A percentile compares a stretch with the other conserved stretches of the same genome.
Conservation (phyloP, 2,888 invertebrate species). For the Nasonovia ribisnigri region DNA sequence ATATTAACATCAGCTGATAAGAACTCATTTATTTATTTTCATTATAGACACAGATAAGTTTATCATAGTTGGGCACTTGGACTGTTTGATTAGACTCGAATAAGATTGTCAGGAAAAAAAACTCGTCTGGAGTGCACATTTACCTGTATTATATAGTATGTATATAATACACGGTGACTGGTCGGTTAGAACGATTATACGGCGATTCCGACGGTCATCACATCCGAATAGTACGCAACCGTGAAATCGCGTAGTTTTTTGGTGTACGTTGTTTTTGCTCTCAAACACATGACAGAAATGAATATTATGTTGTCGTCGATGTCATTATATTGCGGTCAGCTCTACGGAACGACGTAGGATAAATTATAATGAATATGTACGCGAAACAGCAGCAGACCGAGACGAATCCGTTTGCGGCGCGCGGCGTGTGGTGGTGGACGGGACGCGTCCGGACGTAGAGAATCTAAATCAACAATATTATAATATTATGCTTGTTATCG, state of each 20-base stretch:
- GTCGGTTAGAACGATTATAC: background rate
- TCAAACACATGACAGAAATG: background rate
- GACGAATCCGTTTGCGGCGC: background rate
- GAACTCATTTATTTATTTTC: background rate
- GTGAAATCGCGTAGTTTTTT: background rate
- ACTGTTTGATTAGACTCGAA: background rate
- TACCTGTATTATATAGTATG: too few relatives aligned
- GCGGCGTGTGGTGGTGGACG: background rate
- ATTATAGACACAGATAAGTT: background rate
- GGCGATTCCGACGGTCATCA: background rate
- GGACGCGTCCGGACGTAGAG: background rate
- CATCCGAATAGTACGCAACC: background rate
- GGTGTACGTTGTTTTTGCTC: background rate
- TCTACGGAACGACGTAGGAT: background rate
- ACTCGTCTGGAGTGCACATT: background rate
- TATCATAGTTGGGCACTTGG: background rate
- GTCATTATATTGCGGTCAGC: background rate
- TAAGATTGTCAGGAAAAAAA: background rate
- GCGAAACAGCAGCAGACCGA: background rate
- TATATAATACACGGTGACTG: background rate
- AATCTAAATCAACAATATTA: background rate
- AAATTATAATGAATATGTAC: background rate
- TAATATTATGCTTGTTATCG: background rate
- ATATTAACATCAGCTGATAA: background rate
- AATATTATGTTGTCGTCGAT: background rate